Evolutionary conservation across 2,797 vertebrate genomes (phyloP).

Genomic region (Chlorospingus semifuscus): DNA sequence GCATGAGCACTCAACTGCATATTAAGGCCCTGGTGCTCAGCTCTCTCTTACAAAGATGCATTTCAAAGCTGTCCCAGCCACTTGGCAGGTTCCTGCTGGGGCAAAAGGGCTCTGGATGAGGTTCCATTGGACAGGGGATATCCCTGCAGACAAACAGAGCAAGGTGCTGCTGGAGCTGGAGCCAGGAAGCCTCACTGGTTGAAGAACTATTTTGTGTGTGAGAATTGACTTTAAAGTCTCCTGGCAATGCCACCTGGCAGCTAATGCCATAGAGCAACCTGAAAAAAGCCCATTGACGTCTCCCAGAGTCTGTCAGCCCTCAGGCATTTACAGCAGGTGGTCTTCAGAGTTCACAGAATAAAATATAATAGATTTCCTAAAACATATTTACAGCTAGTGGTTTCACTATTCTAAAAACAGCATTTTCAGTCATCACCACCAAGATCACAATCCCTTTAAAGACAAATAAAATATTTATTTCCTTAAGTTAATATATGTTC

Average conservation of each 20-base stretch:
- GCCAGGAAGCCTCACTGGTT: neutral
- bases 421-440: neutral
- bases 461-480: conserved; percentile 22
- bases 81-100: neutral
- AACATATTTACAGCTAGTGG: neutral
- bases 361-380: neutral
- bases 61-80: neutral
- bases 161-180: neutral
- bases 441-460: neutral
- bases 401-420: neutral
- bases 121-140: accelerated
- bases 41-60: neutral
- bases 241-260: neutral
- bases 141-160: neutral
- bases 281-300: neutral
- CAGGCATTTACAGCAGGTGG: neutral
- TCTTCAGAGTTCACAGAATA: neutral
- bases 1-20: accelerated
- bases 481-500: conserved; percentile 34
- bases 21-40: neutral
- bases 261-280: neutral
- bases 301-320: neutral
- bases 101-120: neutral
- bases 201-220: neutral
- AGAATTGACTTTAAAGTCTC: neutral